Evolutionary conservation across 2,888 invertebrate genomes (phyloP).

Genomic region (Malthinus flaveolus): DNA sequence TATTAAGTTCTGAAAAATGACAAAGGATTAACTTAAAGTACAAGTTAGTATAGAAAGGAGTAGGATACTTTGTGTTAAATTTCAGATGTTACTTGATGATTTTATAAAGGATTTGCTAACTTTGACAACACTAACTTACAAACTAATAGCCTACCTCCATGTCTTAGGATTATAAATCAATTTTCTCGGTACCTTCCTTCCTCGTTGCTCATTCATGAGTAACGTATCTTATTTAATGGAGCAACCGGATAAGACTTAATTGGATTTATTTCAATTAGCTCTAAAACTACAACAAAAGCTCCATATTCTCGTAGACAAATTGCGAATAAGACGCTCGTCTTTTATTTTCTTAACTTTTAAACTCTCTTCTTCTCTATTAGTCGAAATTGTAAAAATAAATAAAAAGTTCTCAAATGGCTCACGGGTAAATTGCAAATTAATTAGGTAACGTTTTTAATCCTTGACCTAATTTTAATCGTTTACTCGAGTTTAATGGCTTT

Average conservation of each 20-base stretch:
- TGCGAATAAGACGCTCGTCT: conserved; percentile 1
- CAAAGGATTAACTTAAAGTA: background rate
- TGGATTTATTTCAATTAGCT: conserved; percentile 41
- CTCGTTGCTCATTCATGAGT: conserved; percentile 33
- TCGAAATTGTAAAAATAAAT: too few species aligned
- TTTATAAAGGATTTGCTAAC: conserved; percentile 26
- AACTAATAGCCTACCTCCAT: conserved; percentile 23
- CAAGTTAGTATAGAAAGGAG: background rate
- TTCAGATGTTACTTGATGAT: conserved; percentile 24
- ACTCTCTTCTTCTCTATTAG: too few species aligned
- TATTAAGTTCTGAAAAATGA: too few species aligned
- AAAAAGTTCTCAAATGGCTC: too few species aligned
- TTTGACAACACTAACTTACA: conserved; percentile 27
- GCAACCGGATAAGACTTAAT: conserved; percentile 42
- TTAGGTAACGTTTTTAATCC: too few species aligned
- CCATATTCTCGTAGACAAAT: conserved; percentile 18
- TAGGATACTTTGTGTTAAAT: conserved; percentile 7
- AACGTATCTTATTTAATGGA: conserved; percentile 38
- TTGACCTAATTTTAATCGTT: too few species aligned
- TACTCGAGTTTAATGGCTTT: too few species aligned
- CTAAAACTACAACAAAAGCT: conserved; percentile 17
- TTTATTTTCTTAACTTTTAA: too few species aligned
- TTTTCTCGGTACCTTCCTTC: conserved; percentile 36
- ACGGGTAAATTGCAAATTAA: too few species aligned
- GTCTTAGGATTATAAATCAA: conserved; percentile 43